Evolutionary conservation across 2,113 vertebrate species (phyloP).

Genomic region (Prochilodus magdalenae): DNA sequence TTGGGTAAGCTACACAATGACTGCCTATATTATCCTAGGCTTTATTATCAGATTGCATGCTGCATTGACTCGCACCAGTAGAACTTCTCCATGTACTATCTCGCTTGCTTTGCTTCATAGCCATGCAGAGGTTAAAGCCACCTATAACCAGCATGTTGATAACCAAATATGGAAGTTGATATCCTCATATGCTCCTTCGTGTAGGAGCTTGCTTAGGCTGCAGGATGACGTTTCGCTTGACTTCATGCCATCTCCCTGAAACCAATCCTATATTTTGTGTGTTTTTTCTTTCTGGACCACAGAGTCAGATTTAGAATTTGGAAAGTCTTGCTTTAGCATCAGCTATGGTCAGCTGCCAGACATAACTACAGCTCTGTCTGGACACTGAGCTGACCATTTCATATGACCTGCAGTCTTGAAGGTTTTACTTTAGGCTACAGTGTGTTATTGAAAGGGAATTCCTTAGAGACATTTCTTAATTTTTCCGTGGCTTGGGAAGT

Average conservation of each 20-base stretch:
- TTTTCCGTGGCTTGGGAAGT: no score
- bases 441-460: no score
- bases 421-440: background rate
- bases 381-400: background rate
- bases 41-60: background rate
- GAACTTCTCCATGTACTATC: background rate
- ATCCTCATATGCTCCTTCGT: background rate
- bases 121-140: background rate
- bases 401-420: background rate
- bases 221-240: background rate
- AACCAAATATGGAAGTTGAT: background rate
- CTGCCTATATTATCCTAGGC: background rate
- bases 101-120: background rate
- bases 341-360: constrained; percentile 6
- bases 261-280: constrained; percentile 40
- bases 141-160: no score
- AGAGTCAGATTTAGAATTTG: constrained; percentile 41
- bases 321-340: background rate
- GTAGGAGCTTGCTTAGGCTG: background rate
- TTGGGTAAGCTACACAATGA: background rate
- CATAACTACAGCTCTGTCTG: background rate
- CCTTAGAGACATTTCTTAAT: background rate
- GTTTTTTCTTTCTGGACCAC: constrained; percentile 17
- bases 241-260: constrained; percentile 6
- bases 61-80: background rate